Evolutionary conservation across 2,113 vertebrate species (phyloP).

Genomic region (Phalacrocorax carbo): DNA sequence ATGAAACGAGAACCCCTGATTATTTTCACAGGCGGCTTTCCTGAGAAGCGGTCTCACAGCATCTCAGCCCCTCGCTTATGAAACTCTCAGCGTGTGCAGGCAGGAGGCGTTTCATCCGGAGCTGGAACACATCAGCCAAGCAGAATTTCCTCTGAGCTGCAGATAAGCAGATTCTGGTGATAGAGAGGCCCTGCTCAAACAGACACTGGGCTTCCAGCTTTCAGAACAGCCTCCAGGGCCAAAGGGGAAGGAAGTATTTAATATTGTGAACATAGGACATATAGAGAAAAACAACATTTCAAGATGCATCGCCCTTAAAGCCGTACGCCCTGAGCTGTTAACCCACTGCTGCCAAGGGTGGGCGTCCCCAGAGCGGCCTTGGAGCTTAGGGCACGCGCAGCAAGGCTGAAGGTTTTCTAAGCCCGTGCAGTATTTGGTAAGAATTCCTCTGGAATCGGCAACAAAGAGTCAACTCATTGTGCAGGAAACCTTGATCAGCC

Average conservation of each 20-base stretch:
- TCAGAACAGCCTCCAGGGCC: neutral
- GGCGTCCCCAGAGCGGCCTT: neutral
- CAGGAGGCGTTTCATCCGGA: neutral
- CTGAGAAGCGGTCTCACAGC: neutral
- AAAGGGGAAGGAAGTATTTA: constrained; percentile 30
- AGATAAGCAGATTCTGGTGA: constrained; percentile 37
- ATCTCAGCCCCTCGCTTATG: neutral
- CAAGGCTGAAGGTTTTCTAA: neutral
- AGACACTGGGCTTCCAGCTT: neutral
- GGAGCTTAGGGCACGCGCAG: accelerated
- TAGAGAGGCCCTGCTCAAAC: neutral
- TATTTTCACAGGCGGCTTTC: neutral
- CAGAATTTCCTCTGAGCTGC: constrained; percentile 31
- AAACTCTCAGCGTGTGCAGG: neutral
- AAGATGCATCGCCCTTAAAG: neutral
- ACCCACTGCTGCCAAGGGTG: neutral
- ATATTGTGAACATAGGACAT: neutral
- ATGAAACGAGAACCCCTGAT: neutral
- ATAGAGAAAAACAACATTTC: neutral
- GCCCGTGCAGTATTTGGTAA: neutral
- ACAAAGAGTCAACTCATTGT: neutral
- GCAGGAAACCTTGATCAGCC: neutral
- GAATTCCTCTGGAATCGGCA: neutral
- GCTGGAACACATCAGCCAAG: constrained; percentile 4
- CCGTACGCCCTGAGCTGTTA: accelerated